Evolutionary conservation across 2,888 invertebrate species (phyloP).

Genomic region (Xylophagus ater): DNA sequence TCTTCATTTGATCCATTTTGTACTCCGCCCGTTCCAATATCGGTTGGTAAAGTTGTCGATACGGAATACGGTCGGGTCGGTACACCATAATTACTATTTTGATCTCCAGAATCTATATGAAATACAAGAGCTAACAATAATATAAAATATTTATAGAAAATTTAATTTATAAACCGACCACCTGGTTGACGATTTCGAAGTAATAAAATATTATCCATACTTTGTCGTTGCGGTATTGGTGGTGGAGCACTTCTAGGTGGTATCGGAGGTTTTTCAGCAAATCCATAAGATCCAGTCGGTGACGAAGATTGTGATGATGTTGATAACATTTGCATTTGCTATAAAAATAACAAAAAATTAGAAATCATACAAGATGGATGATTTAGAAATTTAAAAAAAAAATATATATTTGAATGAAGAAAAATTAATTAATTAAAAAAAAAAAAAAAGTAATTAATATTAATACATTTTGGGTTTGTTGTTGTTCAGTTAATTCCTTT

Average conservation of each 20-base stretch:
- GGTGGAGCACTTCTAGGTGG: conserved; percentile 49
- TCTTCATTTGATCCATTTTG: conserved; percentile 35
- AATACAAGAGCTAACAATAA: background rate
- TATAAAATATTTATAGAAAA: background rate
- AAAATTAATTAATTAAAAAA: background rate
- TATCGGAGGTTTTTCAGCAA: conserved; percentile 45
- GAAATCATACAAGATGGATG: background rate
- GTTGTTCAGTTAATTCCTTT: conserved; percentile 33
- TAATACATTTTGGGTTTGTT: conserved; percentile 33
- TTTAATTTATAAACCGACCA: conserved; percentile 14
- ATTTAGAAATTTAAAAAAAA: conserved; percentile 5
- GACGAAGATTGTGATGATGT: conserved; percentile 26
- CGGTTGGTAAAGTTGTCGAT: conserved; percentile 29
- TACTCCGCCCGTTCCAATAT: conserved; percentile 24
- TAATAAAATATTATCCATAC: conserved; percentile 32
- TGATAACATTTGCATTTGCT: background rate
- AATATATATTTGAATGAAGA: background rate
- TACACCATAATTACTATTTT: conserved; percentile 25
- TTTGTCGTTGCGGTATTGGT: conserved; percentile 42
- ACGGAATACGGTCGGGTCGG: conserved; percentile 22
- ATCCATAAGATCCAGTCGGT: conserved; percentile 27
- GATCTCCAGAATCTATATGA: conserved; percentile 26
- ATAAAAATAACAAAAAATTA: conserved; percentile 3
- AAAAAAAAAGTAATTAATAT: background rate
- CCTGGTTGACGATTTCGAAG: conserved; percentile 29